phyloP scores from a whole-genome alignment of 2,797 vertebrate genomes.

The Lates japonicus region DNA sequence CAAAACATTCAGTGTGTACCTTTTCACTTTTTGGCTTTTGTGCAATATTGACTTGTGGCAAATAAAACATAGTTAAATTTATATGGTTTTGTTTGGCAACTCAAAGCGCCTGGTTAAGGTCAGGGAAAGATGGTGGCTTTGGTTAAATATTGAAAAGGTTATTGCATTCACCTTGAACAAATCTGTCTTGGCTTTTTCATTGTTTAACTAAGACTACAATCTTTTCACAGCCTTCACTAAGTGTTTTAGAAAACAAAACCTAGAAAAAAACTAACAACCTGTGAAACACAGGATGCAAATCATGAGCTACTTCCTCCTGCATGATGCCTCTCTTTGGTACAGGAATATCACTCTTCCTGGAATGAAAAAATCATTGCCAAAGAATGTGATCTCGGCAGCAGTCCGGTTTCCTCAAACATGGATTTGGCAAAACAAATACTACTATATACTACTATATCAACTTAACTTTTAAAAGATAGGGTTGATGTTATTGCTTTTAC shows the following conservation, averaged over 20 bases:
- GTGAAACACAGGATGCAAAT: background rate
- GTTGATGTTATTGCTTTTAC: background rate
- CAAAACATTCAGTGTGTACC: background rate
- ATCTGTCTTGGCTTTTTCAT: background rate
- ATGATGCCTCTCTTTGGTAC: background rate
- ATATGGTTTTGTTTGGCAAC: background rate
- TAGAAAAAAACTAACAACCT: no score
- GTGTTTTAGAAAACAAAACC: background rate
- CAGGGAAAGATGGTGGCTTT: background rate
- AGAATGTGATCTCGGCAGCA: background rate
- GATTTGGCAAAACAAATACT: background rate
- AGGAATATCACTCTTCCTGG: background rate
- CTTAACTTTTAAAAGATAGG: background rate
- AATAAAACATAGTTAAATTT: background rate
- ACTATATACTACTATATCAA: no score
- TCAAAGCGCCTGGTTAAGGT: background rate
- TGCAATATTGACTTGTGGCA: background rate
- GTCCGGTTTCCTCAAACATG: background rate
- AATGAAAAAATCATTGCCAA: background rate
- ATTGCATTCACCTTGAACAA: background rate
- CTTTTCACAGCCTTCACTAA: background rate
- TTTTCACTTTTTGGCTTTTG: background rate
- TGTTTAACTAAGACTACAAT: background rate
- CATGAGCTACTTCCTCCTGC: background rate
- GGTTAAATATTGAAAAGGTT: background rate